These are phyloP conservation scores for Orcinus orca DNA, from an alignment of 2,113 vertebrate genomes.

Conservation along the genomic window DNA sequence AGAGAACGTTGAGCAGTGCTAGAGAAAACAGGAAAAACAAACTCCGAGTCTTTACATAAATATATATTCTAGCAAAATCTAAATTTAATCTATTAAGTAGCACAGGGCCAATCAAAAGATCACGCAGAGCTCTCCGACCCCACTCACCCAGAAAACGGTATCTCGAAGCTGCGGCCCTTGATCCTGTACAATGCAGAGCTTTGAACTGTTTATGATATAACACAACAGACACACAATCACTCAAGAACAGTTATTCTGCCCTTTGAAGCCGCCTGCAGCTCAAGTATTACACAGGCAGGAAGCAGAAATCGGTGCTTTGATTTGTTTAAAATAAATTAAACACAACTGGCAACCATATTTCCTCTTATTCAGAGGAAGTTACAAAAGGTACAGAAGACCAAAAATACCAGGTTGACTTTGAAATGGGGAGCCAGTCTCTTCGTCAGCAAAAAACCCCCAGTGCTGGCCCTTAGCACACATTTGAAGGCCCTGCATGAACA, in stretches of 20 bases:
- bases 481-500: neutral
- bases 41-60: conserved; percentile 6
- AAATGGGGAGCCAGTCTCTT: neutral
- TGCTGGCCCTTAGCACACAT: neutral
- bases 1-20: neutral
- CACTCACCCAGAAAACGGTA: neutral
- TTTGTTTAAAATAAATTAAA: conserved; percentile 77
- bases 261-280: conserved; percentile 58
- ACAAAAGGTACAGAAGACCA: conserved; percentile 55
- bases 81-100: conserved; percentile 15
- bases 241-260: neutral
- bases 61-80: conserved; percentile 7
- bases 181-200: conserved; percentile 33
- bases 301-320: conserved; percentile 70
- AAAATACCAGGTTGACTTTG: conserved; percentile 65
- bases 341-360: conserved; percentile 61
- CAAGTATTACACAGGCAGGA: conserved; percentile 62
- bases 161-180: neutral
- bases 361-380: conserved; percentile 51
- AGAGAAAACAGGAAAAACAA: conserved; percentile 47
- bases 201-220: conserved; percentile 67
- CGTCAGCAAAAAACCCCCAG: neutral
- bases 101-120: neutral
- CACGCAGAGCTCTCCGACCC: neutral
- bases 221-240: conserved; percentile 51